A percentile compares a stretch with the other conserved stretches of the same genome.
phyloP scores from a whole-genome alignment of 2,797 vertebrate species.

The Spinus pinus region DNA sequence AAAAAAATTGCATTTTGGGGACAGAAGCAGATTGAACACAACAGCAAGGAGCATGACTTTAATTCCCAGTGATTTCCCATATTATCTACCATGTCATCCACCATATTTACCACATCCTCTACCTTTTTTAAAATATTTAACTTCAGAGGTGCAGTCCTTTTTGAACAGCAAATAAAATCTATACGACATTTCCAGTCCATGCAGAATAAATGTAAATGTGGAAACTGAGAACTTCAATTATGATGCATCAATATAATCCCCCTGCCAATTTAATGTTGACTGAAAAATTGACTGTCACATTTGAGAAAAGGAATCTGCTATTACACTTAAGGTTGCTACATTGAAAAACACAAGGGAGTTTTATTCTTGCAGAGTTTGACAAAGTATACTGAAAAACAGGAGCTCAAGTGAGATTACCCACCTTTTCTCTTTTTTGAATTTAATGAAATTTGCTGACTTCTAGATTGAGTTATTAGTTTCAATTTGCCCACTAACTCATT shows the following conservation, averaged over 20 bases:
- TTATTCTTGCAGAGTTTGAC: not conserved
- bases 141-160: not conserved
- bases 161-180: rapidly evolving
- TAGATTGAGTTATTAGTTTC: conserved; percentile 60
- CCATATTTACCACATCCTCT: not conserved
- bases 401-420: conserved; percentile 36
- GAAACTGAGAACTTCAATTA: not conserved
- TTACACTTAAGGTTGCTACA: not conserved
- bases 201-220: not conserved
- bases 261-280: not conserved
- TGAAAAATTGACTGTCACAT: not conserved
- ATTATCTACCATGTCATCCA: too few species aligned
- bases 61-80: not conserved
- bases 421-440: conserved; percentile 46
- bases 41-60: not conserved
- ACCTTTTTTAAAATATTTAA: not conserved
- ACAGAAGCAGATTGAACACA: not conserved
- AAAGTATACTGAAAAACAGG: not conserved
- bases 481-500: conserved; percentile 64
- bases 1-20: not conserved
- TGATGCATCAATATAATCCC: not conserved
- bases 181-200: rapidly evolving
- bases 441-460: conserved; percentile 61
- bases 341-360: not conserved
- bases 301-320: not conserved